phyloP scores from a whole-genome alignment of 2,113 vertebrate genomes.

The Tyrannus savana region DNA sequence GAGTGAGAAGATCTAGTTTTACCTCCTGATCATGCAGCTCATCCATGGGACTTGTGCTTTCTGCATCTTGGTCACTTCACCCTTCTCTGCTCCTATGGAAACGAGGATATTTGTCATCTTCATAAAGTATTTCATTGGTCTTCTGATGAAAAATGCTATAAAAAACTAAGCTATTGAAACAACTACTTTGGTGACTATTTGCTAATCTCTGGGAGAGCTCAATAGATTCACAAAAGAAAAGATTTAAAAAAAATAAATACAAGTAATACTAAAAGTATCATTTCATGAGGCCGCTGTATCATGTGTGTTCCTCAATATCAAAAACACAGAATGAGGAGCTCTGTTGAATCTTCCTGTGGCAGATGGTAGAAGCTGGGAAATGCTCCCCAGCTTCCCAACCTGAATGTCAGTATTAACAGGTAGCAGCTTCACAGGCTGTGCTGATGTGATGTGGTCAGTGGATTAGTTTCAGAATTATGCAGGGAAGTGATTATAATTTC shows the following conservation, averaged over 20 bases:
- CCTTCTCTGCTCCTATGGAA: neutral
- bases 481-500: neutral
- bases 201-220: neutral
- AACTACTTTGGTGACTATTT: neutral
- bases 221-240: neutral
- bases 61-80: neutral
- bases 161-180: neutral
- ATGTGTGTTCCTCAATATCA: neutral
- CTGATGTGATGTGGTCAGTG: neutral
- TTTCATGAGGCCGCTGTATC: neutral
- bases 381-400: neutral
- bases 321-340: neutral
- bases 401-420: neutral
- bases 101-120: neutral
- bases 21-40: neutral
- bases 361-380: neutral
- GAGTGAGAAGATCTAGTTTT: neutral
- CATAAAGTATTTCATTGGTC: neutral
- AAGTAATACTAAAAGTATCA: neutral
- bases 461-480: neutral
- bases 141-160: neutral
- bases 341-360: neutral
- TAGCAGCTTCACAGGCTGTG: neutral
- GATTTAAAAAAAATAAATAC: accelerated
- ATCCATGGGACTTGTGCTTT: neutral